These are phyloP conservation scores for Chionomys nivalis DNA, from an alignment of 2,113 vertebrate genomes.

Conservation along the genomic window DNA sequence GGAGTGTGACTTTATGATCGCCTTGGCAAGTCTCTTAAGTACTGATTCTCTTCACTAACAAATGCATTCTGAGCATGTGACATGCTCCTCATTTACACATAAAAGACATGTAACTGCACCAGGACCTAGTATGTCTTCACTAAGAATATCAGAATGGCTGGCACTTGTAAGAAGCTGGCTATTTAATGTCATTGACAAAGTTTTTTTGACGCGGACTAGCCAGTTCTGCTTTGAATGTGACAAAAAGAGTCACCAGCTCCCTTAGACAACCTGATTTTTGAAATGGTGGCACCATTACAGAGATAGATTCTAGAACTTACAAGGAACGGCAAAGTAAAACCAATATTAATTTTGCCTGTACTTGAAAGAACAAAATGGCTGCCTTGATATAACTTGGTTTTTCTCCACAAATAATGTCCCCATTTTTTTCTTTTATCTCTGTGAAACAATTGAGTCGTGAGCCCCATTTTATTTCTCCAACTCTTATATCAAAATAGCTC, in stretches of 20 bases:
- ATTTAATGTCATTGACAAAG: background rate
- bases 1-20: background rate
- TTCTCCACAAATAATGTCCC: conserved; percentile 4
- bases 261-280: conserved; percentile 43
- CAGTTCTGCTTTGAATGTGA: conserved; percentile 25
- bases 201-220: background rate
- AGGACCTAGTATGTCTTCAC: background rate
- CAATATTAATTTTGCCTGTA: background rate
- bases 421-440: background rate
- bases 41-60: background rate
- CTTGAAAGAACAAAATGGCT: conserved; percentile 34
- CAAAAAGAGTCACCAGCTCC: conserved; percentile 17
- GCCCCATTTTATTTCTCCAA: background rate
- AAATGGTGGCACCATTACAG: conserved; percentile 11
- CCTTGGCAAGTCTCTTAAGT: background rate
- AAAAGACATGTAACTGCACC: background rate
- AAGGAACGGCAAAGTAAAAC: conserved; percentile 12
- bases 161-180: conserved; percentile 1
- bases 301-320: background rate
- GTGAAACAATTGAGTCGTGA: conserved; percentile 33
- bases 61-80: conserved; percentile 12
- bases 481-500: background rate
- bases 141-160: background rate
- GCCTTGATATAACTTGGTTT: background rate
- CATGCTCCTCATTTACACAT: background rate